Evolutionary conservation across 2,797 vertebrate genomes (phyloP), one percentile per base, ranked within the genome.

Genomic region (Anguilla anguilla): DNA sequence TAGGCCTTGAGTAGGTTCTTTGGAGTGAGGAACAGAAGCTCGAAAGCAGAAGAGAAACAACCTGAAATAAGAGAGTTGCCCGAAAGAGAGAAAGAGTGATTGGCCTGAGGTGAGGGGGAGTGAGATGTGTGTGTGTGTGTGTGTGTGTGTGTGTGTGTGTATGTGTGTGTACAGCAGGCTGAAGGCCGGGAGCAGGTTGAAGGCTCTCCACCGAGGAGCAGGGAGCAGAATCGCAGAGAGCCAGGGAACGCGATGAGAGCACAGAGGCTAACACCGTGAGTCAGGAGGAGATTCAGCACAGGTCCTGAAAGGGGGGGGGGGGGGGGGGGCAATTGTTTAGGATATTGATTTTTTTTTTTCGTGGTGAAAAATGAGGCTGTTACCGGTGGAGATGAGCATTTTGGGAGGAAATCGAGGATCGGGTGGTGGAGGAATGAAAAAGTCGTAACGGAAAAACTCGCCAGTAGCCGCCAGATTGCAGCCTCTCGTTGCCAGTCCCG

Each of bases 301-400:
- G 77, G 19, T 49, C 39, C 77, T 9, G 43, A 43, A 25, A 81
- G 5, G 31, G 31, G 31, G 31, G 35, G 5, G 31, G 31, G 31
- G 31, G 35, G 35, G 39, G 43, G 43, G 43, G 77, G n/a, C 77
- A 81, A 81, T 81, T 81, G 77, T 81, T 81, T 81, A 49, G 43
- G 77, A n/a, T 81, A 81, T 81, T n/a, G 77, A 49, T 81, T 81
- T 81, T 79, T 79, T 81, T 49, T 35, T 79, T 79, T 49, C 13
- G 77, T 49, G 77, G 43, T 81, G 77, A 81, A 81, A 81, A 81
- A 81, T 49, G 77, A 81, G 77, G 77, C 43, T 25, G 77, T 81
- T 49, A 46, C 39, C 43, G 2, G 77, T 77, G 49, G 77, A 81
- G 43, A 81, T 81, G 77, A 49, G 49, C 39, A 81, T 81, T 81